Conservation (phyloP, 2,888 invertebrate species). For the Leptura quadrifasciata region DNA sequence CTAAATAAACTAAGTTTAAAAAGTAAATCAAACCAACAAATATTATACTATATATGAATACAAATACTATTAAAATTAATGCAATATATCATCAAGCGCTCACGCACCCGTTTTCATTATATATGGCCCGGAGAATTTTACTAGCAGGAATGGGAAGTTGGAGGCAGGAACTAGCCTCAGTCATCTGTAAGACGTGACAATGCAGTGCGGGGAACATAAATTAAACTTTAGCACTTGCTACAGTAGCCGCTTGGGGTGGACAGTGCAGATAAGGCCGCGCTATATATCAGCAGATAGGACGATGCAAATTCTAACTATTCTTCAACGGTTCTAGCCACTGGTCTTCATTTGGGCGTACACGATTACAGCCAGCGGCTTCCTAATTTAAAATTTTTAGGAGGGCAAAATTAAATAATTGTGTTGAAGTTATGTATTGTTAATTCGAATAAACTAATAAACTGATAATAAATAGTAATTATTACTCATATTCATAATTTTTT, state of each 20-base stretch:
- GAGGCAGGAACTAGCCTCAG: slow-evolving; percentile 61
- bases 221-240: slow-evolving; percentile 74
- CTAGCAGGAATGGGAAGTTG: slow-evolving; percentile 29
- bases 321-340: slow-evolving; percentile 39
- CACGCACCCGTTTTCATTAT: slow-evolving; percentile 28
- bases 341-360: slow-evolving; percentile 40
- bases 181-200: slow-evolving; percentile 75
- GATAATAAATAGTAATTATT: too few relatives aligned
- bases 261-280: slow-evolving; percentile 72
- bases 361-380: slow-evolving; percentile 25
- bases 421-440: background rate
- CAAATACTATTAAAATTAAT: slow-evolving; percentile 30
- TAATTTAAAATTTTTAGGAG: background rate
- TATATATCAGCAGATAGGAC: slow-evolving; percentile 72
- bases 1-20: slow-evolving; percentile 8
- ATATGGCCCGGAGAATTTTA: slow-evolving; percentile 31
- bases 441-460: too few relatives aligned
- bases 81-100: slow-evolving; percentile 36
- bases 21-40: slow-evolving; percentile 13
- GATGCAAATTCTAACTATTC: slow-evolving; percentile 69
- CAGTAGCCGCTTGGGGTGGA: slow-evolving; percentile 73
- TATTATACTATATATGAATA: slow-evolving; percentile 14
- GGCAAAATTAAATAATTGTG: background rate
- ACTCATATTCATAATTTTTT: too few relatives aligned
- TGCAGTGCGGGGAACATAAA: slow-evolving; percentile 73